These are phyloP conservation scores for Phylloscopus trochiloides DNA, from an alignment of 2,113 vertebrate genomes.

Conservation along the genomic window DNA sequence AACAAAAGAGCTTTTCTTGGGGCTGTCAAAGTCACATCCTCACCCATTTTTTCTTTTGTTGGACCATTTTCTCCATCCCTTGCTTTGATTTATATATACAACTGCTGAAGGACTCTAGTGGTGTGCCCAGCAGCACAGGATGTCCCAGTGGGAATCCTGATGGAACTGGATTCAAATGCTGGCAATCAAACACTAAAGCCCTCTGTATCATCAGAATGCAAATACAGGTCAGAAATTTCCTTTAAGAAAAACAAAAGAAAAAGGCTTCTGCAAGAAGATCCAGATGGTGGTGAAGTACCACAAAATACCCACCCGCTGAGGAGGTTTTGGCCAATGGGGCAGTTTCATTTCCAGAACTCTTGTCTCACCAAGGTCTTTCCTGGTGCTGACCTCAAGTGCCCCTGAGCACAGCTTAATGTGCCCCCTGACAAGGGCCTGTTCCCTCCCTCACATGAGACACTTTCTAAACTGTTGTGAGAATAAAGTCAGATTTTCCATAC, in stretches of 20 bases:
- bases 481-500: neutral
- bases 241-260: neutral
- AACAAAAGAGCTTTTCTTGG: neutral
- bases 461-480: neutral
- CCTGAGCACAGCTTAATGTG: neutral
- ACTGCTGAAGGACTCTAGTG: neutral
- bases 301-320: neutral
- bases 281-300: neutral
- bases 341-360: neutral
- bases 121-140: neutral
- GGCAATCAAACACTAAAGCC: neutral
- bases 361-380: neutral
- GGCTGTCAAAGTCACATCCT: neutral
- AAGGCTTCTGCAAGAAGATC: neutral
- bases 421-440: neutral
- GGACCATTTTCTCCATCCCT: neutral
- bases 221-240: conserved; percentile 64
- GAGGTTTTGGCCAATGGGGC: neutral
- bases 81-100: neutral
- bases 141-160: neutral
- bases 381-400: neutral
- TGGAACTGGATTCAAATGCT: neutral
- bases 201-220: neutral
- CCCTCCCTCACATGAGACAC: neutral
- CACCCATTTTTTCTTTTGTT: neutral